These are phyloP conservation scores for Bovichtus diacanthus DNA, from an alignment of 2,797 vertebrate species.

Conservation along the genomic window DNA sequence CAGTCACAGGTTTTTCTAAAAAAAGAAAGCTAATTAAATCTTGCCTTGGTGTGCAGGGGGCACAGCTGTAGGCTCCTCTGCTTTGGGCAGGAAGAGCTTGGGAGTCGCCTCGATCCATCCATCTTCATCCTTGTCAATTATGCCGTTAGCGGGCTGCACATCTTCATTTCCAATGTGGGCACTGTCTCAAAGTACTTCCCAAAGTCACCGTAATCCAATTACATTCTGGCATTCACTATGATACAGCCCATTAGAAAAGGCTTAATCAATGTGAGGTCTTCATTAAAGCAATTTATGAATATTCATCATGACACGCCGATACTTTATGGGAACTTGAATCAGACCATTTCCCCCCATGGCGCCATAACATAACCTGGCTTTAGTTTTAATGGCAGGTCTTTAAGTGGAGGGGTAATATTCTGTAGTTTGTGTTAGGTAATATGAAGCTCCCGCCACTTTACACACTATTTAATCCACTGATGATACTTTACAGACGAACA, in stretches of 20 bases:
- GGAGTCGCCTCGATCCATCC: slow-evolving; percentile 73
- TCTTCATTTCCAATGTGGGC: slow-evolving; percentile 80
- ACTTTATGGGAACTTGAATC: slow-evolving; percentile 66
- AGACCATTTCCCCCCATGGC: slow-evolving; percentile 54
- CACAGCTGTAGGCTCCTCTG: slow-evolving; percentile 61
- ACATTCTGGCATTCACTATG: slow-evolving; percentile 69
- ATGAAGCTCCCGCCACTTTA: slow-evolving; percentile 50
- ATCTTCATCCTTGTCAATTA: slow-evolving; percentile 85
- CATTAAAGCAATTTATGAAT: slow-evolving; percentile 80
- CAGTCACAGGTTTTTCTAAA: slow-evolving; percentile 31
- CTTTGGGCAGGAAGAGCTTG: slow-evolving; percentile 59
- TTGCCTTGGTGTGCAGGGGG: slow-evolving; percentile 24
- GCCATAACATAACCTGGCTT: slow-evolving; percentile 66
- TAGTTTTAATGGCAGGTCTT: slow-evolving; percentile 57
- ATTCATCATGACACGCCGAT: slow-evolving; percentile 75
- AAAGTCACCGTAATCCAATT: slow-evolving; percentile 85
- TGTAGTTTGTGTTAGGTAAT: slow-evolving; percentile 44
- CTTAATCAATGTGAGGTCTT: slow-evolving; percentile 82
- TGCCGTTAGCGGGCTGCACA: slow-evolving; percentile 66
- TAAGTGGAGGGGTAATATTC: slow-evolving; percentile 49
- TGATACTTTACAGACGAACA: slow-evolving; percentile 49
- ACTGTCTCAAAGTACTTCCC: slow-evolving; percentile 81
- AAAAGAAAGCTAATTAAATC: slow-evolving; percentile 66
- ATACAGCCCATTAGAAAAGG: slow-evolving; percentile 78
- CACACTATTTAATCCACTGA: slow-evolving; percentile 49